Conservation (phyloP, 2,113 vertebrate species). For the Phrynosoma blainvillii region DNA sequence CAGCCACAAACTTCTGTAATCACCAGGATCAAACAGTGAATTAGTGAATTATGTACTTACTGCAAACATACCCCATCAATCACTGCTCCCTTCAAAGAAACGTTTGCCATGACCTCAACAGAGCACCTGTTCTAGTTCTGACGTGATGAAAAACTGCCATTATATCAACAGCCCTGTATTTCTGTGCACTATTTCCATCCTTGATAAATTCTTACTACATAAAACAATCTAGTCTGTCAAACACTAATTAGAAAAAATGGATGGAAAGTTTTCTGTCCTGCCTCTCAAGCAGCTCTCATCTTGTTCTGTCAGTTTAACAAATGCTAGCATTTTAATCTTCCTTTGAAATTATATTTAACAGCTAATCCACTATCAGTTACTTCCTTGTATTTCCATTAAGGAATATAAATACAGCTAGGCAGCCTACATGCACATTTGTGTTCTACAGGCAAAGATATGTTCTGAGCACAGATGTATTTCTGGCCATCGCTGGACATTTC, state of each 20-base stretch:
- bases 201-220: constrained; percentile 26
- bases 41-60: not conserved
- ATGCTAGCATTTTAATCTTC: constrained; percentile 18
- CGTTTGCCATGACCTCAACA: constrained; percentile 24
- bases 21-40: constrained; percentile 1
- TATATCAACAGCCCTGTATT: not conserved
- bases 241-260: not conserved
- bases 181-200: constrained; percentile 38
- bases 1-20: constrained; percentile 8
- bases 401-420: not conserved
- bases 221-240: constrained; percentile 24
- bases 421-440: not conserved
- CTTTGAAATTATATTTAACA: constrained; percentile 7
- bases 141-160: not conserved
- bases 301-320: constrained; percentile 10
- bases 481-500: not conserved
- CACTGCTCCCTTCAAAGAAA: not conserved
- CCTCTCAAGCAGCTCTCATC: not conserved
- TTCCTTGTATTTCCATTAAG: not conserved
- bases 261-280: not conserved
- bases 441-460: not conserved
- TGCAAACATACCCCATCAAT: constrained; percentile 14
- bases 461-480: not conserved
- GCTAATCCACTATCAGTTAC: not conserved
- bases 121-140: constrained; percentile 17